Conservation (phyloP, 2,888 invertebrate genomes). For the Acleris literana region DNA sequence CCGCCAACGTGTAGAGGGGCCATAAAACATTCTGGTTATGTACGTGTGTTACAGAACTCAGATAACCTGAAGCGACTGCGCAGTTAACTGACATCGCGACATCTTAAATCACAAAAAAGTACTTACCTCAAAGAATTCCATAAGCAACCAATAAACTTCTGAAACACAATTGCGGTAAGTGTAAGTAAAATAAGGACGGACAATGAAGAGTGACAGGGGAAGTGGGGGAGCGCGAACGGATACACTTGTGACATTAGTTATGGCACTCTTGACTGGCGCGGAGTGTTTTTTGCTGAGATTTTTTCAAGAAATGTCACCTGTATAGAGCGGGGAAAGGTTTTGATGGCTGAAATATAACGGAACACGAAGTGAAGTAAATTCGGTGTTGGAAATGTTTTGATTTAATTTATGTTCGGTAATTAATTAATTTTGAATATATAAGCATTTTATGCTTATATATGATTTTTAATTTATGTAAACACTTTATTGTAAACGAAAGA, state of each 20-base stretch:
- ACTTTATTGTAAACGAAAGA: no score
- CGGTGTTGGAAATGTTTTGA: no score
- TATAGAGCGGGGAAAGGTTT: slow-evolving; percentile 41
- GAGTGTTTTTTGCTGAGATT: slow-evolving; percentile 26
- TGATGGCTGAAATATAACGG: slow-evolving; percentile 50
- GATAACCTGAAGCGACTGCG: no score
- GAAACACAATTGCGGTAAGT: slow-evolving; percentile 44
- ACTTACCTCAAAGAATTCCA: slow-evolving; percentile 2
- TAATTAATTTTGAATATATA: no score
- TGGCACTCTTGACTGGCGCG: slow-evolving; percentile 40
- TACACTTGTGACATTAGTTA: slow-evolving; percentile 50
- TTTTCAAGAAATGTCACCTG: slow-evolving; percentile 57
- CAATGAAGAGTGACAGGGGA: slow-evolving; percentile 64
- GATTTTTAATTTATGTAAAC: no score
- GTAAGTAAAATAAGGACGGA: slow-evolving; percentile 56
- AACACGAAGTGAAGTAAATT: no score
- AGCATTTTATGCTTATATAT: no score
- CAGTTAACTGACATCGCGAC: neutral
- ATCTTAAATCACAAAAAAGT: neutral
- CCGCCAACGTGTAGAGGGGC: no score
- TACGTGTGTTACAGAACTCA: no score
- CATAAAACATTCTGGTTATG: no score
- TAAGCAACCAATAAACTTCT: slow-evolving; percentile 11
- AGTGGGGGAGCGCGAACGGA: slow-evolving; percentile 53
- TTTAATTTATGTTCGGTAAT: no score